phyloP scores from a whole-genome alignment of 2,113 vertebrate species.

The Microtus pennsylvanicus region DNA sequence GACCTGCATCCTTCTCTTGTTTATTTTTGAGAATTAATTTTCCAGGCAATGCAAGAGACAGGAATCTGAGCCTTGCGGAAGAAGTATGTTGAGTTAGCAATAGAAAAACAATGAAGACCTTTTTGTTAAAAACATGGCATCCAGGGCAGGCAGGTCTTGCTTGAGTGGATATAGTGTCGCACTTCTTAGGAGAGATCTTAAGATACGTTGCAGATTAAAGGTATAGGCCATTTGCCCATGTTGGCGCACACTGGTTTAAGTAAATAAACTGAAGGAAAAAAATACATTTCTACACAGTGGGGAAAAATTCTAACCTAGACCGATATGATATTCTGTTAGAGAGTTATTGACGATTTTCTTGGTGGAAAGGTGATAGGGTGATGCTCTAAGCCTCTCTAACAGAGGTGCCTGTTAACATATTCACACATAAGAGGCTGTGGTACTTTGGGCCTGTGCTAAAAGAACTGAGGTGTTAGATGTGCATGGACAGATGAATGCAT shows the following conservation, averaged over 20 bases:
- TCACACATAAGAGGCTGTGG: background rate
- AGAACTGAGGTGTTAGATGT: background rate
- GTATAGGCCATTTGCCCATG: background rate
- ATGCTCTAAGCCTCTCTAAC: background rate
- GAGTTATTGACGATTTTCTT: conserved; percentile 22
- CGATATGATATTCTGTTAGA: background rate
- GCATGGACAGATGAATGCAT: background rate
- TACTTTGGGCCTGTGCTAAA: background rate
- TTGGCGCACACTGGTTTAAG: conserved; percentile 39
- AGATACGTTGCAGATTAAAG: background rate
- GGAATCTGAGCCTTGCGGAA: background rate
- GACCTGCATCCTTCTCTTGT: background rate
- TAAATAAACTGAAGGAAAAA: background rate
- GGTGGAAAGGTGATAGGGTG: background rate
- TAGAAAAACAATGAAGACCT: background rate
- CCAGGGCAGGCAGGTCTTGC: background rate
- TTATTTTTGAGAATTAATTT: conserved; percentile 63
- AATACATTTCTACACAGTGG: background rate
- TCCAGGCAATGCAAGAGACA: background rate
- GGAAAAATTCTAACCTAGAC: background rate
- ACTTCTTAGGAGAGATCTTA: background rate
- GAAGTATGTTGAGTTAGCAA: background rate
- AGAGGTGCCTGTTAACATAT: background rate
- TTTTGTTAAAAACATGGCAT: background rate
- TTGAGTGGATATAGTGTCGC: background rate